These are phyloP conservation scores for Pantherophis guttatus DNA, from an alignment of 2,113 vertebrate genomes.

Conservation along the genomic window DNA sequence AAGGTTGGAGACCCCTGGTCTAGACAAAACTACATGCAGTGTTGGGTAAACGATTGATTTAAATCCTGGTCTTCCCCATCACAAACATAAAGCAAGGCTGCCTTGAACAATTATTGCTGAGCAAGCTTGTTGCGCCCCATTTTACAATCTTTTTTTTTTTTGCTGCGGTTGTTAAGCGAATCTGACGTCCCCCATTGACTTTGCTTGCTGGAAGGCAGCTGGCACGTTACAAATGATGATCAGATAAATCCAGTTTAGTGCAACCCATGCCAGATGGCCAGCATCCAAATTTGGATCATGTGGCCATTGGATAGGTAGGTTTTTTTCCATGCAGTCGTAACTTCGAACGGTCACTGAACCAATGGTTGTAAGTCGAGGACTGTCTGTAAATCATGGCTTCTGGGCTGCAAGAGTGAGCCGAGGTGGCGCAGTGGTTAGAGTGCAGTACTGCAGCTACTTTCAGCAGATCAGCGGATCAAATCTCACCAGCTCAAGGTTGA, in stretches of 20 bases:
- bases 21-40: too few relatives aligned
- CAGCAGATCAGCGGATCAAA: too few relatives aligned
- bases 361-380: background rate
- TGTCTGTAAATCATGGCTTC: background rate
- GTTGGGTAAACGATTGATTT: background rate
- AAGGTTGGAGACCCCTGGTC: too few relatives aligned
- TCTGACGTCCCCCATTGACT: background rate
- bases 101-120: too few relatives aligned
- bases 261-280: background rate
- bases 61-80: background rate
- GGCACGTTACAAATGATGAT: background rate
- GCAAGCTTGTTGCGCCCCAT: too few relatives aligned
- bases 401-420: background rate
- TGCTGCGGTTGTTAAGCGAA: background rate
- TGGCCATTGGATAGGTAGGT: too few relatives aligned
- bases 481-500: too few relatives aligned
- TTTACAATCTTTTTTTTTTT: too few relatives aligned
- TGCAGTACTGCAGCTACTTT: too few relatives aligned
- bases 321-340: background rate
- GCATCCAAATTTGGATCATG: background rate
- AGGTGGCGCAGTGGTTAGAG: too few relatives aligned
- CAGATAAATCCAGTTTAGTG: background rate
- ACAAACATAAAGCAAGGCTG: too few relatives aligned
- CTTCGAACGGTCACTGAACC: background rate
- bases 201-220: background rate